phyloP scores from a whole-genome alignment of 2,797 vertebrate species.

The Lerista edwardsae region DNA sequence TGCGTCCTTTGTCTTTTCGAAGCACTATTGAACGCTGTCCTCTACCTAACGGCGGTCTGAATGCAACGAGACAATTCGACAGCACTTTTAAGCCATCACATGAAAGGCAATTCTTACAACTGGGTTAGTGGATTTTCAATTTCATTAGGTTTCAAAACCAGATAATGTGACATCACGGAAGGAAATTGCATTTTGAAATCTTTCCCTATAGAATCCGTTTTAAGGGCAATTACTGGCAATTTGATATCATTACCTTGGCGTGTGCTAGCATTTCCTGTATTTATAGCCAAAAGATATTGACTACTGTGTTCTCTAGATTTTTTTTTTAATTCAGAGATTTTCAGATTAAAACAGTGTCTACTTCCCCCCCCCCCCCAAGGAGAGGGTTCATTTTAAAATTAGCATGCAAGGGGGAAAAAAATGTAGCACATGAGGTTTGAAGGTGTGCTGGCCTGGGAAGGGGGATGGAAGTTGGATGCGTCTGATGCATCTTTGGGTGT shows the following conservation, averaged over 20 bases:
- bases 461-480: too few relatives aligned
- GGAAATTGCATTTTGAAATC: constrained; percentile 11
- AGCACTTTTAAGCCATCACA: background rate
- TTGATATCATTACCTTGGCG: constrained; percentile 25
- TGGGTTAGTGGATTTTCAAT: constrained; percentile 11
- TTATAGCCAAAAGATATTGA: background rate
- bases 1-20: background rate
- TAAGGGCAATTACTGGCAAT: constrained; percentile 22
- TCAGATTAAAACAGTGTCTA: background rate
- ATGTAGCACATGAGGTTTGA: background rate
- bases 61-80: background rate
- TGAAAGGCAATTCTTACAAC: background rate
- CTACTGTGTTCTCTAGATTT: background rate
- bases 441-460: too few relatives aligned
- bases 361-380: too few relatives aligned
- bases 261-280: constrained; percentile 3
- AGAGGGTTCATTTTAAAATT: background rate
- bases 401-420: background rate
- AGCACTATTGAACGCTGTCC: too few relatives aligned
- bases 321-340: background rate
- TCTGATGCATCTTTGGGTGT: too few relatives aligned
- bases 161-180: constrained; percentile 12
- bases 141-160: constrained; percentile 11
- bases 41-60: background rate
- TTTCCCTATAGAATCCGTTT: constrained; percentile 7